These are phyloP conservation scores for Pagrus major DNA, from an alignment of 2,113 vertebrate species.

Conservation along the genomic window DNA sequence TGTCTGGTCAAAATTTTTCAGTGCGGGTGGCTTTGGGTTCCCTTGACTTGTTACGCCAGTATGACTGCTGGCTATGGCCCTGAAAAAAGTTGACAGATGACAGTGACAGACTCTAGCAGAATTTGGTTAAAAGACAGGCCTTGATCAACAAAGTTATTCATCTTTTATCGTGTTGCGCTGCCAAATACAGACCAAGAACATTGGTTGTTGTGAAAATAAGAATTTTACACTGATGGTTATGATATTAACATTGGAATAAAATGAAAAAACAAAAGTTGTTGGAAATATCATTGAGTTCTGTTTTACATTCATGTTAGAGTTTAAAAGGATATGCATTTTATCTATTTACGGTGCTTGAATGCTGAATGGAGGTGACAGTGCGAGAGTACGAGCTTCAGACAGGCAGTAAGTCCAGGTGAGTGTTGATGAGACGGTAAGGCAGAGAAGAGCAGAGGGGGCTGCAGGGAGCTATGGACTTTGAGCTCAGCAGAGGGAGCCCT, in stretches of 20 bases:
- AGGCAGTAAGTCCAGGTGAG: slow-evolving; percentile 23
- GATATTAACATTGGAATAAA: not conserved
- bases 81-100: no score
- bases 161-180: not conserved
- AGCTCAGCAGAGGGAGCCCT: slow-evolving; percentile 79
- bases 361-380: not conserved
- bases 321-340: not conserved
- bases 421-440: not conserved
- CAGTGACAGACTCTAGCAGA: no score
- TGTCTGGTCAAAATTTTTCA: no score
- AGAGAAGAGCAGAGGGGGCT: slow-evolving; percentile 13
- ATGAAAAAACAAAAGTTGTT: no score
- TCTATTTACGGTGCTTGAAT: not conserved
- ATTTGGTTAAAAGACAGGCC: no score
- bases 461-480: slow-evolving; percentile 26
- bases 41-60: no score
- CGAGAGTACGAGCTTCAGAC: not conserved
- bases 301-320: not conserved
- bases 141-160: no score
- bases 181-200: no score
- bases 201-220: not conserved
- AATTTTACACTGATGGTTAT: not conserved
- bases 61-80: no score
- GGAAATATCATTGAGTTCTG: no score
- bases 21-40: no score